These are phyloP conservation scores for Neotoxoptera formosana DNA, from an alignment of 1,140 invertebrate genomes.

Conservation along the genomic window DNA sequence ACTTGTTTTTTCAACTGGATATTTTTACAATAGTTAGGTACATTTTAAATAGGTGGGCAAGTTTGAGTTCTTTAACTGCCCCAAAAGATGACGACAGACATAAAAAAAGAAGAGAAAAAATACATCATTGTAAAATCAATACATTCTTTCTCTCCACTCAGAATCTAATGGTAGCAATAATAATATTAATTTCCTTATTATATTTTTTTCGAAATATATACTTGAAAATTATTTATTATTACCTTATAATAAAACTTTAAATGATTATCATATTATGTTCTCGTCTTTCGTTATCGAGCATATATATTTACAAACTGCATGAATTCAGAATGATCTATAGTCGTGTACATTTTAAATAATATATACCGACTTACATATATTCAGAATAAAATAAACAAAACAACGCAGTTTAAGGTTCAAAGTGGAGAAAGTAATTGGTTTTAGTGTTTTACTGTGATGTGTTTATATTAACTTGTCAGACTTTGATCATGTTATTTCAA, in stretches of 20 bases:
- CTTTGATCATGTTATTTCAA: not conserved
- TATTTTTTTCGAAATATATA: no score
- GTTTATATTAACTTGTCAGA: not conserved
- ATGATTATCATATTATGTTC: not conserved
- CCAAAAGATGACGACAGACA: no score
- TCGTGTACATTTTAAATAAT: not conserved
- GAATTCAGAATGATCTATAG: not conserved
- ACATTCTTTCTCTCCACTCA: no score
- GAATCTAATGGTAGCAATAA: no score
- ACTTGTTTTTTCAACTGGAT: not conserved
- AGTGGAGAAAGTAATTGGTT: not conserved
- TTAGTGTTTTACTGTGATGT: not conserved
- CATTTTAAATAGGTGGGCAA: no score
- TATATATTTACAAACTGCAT: not conserved
- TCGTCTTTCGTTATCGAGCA: not conserved
- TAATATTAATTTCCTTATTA: no score
- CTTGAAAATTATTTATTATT: no score
- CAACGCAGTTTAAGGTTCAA: not conserved
- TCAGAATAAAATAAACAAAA: not conserved
- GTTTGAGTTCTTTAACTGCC: no score
- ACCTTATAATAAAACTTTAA: no score
- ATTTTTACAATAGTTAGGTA: not conserved
- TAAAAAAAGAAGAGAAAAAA: no score
- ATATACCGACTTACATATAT: not conserved
- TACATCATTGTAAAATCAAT: no score